These are phyloP conservation scores for Seriola quinqueradiata DNA, from an alignment of 2,113 vertebrate genomes.

Conservation along the genomic window DNA sequence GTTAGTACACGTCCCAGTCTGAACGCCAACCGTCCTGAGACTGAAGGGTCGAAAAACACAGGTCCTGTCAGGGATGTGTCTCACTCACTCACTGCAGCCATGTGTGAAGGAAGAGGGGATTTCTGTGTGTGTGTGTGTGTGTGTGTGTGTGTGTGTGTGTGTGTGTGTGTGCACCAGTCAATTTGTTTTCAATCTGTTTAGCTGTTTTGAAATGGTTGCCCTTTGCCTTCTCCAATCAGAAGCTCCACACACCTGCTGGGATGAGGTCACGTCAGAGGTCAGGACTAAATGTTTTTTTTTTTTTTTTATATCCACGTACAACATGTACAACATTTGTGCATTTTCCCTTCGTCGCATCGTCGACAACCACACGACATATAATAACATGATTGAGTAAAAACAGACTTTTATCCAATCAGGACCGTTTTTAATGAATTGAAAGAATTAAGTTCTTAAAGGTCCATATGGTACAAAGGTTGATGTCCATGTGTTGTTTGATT, in stretches of 20 bases:
- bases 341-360: too few relatives aligned
- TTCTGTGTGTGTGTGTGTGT: too few relatives aligned
- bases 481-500: too few relatives aligned
- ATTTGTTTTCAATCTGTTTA: constrained; percentile 57
- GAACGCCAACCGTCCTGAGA: not conserved
- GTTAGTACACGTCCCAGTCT: constrained; percentile 32
- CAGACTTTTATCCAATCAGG: not conserved
- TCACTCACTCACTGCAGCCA: constrained; percentile 39
- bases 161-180: constrained; percentile 17
- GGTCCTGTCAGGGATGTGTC: constrained; percentile 15
- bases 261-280: too few relatives aligned
- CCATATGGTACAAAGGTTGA: too few relatives aligned
- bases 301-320: too few relatives aligned
- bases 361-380: not conserved
- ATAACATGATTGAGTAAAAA: not conserved
- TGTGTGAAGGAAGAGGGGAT: constrained; percentile 31
- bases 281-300: too few relatives aligned
- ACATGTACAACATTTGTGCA: too few relatives aligned
- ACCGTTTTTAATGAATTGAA: not conserved
- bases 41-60: constrained; percentile 21
- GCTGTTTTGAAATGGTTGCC: constrained; percentile 18
- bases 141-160: constrained; percentile 15
- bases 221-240: constrained; percentile 37
- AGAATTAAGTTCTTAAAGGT: too few relatives aligned
- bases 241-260: not conserved